These are phyloP conservation scores for Porphyrio hochstetteri DNA, from an alignment of 2,113 vertebrate genomes.

Conservation along the genomic window DNA sequence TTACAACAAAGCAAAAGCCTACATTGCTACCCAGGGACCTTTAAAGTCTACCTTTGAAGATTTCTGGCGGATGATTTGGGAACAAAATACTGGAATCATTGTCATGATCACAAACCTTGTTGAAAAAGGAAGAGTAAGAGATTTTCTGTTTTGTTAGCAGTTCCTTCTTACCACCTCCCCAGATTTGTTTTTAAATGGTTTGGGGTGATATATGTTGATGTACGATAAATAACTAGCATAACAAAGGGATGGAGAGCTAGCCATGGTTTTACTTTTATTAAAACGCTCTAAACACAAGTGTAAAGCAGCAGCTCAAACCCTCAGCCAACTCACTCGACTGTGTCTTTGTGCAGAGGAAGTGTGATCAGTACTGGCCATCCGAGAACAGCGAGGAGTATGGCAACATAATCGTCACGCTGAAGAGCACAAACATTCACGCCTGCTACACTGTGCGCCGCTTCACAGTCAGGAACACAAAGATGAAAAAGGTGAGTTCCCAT, in stretches of 20 bases:
- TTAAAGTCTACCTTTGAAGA: slow-evolving; percentile 99
- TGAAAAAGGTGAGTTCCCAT: slow-evolving; percentile 86
- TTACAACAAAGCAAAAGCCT: slow-evolving; percentile 95
- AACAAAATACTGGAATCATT: slow-evolving; percentile 95
- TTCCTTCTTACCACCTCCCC: not conserved
- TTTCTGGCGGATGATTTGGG: slow-evolving; percentile 99
- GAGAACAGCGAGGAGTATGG: slow-evolving; percentile 97
- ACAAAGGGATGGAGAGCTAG: not conserved
- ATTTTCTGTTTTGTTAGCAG: slow-evolving; percentile 18
- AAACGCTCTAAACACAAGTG: not conserved
- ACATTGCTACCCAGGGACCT: slow-evolving; percentile 97
- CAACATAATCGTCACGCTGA: slow-evolving; percentile 92
- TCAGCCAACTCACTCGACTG: not conserved
- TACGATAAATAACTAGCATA: not conserved
- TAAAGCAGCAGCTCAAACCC: not conserved
- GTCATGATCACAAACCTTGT: slow-evolving; percentile 99
- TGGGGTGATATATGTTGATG: not conserved
- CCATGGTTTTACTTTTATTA: not conserved
- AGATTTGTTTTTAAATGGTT: not conserved
- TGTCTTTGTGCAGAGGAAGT: slow-evolving; percentile 87
- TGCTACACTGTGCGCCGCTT: slow-evolving; percentile 95
- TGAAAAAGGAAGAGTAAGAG: slow-evolving; percentile 95
- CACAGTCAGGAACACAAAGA: slow-evolving; percentile 90
- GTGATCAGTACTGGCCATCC: slow-evolving; percentile 97
- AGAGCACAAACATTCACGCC: slow-evolving; percentile 93